Conservation (phyloP, 1,140 invertebrate species). For the Hylaeus volcanicus region DNA sequence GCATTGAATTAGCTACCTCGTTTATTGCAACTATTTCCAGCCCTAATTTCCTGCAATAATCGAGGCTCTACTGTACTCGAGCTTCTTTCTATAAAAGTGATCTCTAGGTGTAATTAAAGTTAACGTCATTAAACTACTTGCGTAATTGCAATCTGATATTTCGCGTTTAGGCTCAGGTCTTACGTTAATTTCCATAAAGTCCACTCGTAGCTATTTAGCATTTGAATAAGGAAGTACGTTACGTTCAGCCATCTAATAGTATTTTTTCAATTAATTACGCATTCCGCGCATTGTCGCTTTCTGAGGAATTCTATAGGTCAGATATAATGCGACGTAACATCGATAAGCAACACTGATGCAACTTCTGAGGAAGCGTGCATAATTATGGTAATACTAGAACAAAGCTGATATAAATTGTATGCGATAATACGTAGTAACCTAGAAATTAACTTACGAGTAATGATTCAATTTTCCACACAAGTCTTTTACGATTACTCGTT, state of each 20-base stretch:
- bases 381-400: background rate
- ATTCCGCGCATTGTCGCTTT: background rate
- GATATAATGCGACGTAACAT: too few relatives aligned
- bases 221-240: background rate
- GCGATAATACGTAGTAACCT: background rate
- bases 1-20: too few relatives aligned
- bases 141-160: background rate
- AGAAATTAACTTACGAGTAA: too few relatives aligned
- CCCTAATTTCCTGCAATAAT: too few relatives aligned
- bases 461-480: too few relatives aligned
- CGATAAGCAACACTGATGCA: background rate
- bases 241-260: too few relatives aligned
- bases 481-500: too few relatives aligned
- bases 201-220: background rate
- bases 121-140: slow-evolving; percentile 4
- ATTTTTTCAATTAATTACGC: background rate
- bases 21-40: too few relatives aligned
- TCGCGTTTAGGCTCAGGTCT: background rate
- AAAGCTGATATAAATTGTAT: background rate
- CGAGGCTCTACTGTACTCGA: too few relatives aligned
- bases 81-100: background rate
- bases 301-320: background rate
- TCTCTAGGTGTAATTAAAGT: background rate
- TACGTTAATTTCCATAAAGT: background rate
- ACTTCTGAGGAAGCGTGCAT: background rate